Evolutionary conservation across 2,797 vertebrate species (phyloP), one percentile per base, ranked within the genome.

Genomic region (Poeciliopsis presidionis): DNA sequence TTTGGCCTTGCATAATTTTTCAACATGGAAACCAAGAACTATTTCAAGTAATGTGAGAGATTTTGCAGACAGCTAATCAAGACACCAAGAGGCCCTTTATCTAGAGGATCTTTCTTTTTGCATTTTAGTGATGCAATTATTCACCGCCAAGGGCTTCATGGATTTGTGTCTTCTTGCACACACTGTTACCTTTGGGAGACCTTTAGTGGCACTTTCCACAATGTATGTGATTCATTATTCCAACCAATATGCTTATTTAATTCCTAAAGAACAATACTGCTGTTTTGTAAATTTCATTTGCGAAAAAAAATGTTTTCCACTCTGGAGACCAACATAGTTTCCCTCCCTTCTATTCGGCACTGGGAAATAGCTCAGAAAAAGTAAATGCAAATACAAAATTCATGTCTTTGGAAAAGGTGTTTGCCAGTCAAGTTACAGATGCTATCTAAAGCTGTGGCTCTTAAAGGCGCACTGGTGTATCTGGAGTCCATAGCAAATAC

Each of bases 21-120:
- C 33, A 9, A 65, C 18, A 25, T 39, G 25, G 72, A 85, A 53
- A 83, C 46, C 65, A 11, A 39, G 63, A 20, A 30, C 51, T 77
- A 33, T 78, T 77, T 79, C 16, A 71, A 84, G 75, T 43, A 14
- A 80, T 65, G 61, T 75, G 81, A 88, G 77, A 85, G 53, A 72
- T 79, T 80, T 81, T 43, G 51, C n/a, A 22, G 55, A 70, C 43
- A 12, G 11, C 12, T 18, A 61, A 82, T 83, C 79, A 82, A 74
- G 30, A 51, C 41, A 11, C 25, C 9, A 28, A 71, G 13, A 13
- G 8, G 73, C 49, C 63, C 25, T 76, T 22, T 49, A 51, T 71
- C 65, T 43, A 33, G 49, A 69, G 2, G 14, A 1, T 61, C 30
- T 79, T n/a, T 77, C 45, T 41, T 70, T 75, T 53, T 76, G 18